A percentile compares a stretch with the other conserved stretches of the same genome.
Conservation (phyloP, 2,888 invertebrate genomes). For the Mimachlamys varia region DNA sequence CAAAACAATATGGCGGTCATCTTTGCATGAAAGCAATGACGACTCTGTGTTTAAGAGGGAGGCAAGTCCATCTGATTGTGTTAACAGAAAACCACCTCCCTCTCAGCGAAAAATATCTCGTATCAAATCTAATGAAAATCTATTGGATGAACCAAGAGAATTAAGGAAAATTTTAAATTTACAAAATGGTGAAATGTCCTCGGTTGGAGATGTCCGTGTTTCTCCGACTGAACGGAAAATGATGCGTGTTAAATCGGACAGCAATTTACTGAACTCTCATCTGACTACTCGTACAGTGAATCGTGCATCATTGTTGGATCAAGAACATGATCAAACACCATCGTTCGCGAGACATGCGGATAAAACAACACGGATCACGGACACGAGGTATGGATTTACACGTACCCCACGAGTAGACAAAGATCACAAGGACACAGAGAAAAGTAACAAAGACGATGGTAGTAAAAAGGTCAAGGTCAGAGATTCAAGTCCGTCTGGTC, state of each 20-base stretch:
- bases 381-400: neutral
- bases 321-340: neutral
- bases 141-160: neutral
- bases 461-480: neutral
- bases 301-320: neutral
- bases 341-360: neutral
- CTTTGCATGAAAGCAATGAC: neutral
- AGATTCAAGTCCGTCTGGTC: neutral
- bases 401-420: neutral
- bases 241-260: neutral
- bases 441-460: neutral
- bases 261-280: neutral
- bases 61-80: neutral
- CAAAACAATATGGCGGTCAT: neutral
- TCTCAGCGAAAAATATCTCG: slow-evolving; percentile 13
- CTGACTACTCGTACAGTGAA: neutral
- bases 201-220: neutral
- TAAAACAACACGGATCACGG: neutral
- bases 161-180: neutral
- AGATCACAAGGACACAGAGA: neutral
- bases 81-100: neutral
- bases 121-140: neutral
- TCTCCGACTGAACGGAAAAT: slow-evolving; percentile 15
- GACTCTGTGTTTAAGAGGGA: slow-evolving; percentile 1
- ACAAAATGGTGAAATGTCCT: neutral